A percentile compares a stretch with the other conserved stretches of the same genome.
Conservation (phyloP, 2,888 invertebrate species). For the Agriopis aurantiaria region DNA sequence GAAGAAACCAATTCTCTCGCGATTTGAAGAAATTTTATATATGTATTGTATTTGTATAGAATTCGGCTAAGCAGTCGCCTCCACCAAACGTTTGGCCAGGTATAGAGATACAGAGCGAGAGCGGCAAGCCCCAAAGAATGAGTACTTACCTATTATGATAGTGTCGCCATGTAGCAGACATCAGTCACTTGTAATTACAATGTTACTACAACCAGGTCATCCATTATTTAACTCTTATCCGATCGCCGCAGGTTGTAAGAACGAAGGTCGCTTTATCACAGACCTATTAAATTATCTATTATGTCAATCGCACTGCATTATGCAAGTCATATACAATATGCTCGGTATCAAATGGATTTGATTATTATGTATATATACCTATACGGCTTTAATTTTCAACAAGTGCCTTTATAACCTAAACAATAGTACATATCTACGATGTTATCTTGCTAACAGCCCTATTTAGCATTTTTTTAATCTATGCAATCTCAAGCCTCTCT, state of each 20-base stretch:
- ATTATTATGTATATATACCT: neutral
- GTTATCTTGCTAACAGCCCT: too few species aligned
- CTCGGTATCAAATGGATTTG: neutral
- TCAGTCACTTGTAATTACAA: constrained; percentile 30
- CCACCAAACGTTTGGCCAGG: too few species aligned
- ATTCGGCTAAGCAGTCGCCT: too few species aligned
- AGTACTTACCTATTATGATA: neutral
- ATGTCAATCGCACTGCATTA: constrained; percentile 25
- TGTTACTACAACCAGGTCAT: constrained; percentile 36
- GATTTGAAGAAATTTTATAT: too few species aligned
- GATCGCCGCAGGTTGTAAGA: constrained; percentile 42
- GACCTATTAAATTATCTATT: constrained; percentile 40
- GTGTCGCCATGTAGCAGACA: constrained; percentile 15
- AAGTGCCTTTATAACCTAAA: neutral
- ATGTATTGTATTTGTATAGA: too few species aligned
- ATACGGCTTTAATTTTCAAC: neutral
- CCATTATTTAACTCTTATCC: constrained; percentile 36
- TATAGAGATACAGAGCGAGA: too few species aligned
- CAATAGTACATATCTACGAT: neutral
- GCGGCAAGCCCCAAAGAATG: too few species aligned
- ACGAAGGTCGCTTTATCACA: constrained; percentile 45
- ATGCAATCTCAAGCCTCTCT: too few species aligned
- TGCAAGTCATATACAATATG: constrained; percentile 9
- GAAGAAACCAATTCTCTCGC: too few species aligned
- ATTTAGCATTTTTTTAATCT: too few species aligned